These are phyloP conservation scores for Seriola dumerili DNA, from an alignment of 2,113 vertebrate species.

Conservation along the genomic window DNA sequence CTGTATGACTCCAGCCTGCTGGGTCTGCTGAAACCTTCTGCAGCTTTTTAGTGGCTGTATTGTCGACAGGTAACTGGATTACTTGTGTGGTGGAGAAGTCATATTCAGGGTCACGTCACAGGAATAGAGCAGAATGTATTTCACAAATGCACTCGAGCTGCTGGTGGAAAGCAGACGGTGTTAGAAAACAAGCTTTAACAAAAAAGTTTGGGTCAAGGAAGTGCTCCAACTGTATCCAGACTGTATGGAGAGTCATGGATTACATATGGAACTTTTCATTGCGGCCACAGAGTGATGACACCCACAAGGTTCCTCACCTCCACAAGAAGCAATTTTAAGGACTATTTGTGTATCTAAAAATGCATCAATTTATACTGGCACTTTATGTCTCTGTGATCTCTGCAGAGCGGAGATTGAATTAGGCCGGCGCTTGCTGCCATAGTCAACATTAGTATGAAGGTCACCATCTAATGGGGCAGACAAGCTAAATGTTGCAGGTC, in stretches of 20 bases:
- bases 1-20: background rate
- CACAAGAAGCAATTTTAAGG: background rate
- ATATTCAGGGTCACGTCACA: slow-evolving; percentile 21
- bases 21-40: background rate
- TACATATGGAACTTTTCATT: background rate
- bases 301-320: background rate
- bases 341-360: slow-evolving; percentile 12
- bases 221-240: background rate
- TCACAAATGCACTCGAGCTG: background rate
- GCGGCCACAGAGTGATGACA: background rate
- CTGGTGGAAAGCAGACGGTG: background rate
- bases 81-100: slow-evolving; percentile 20
- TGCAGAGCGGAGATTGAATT: slow-evolving; percentile 25
- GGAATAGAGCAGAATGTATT: slow-evolving; percentile 17
- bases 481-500: slow-evolving; percentile 58
- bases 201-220: slow-evolving; percentile 15
- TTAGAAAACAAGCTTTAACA: slow-evolving; percentile 12
- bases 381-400: slow-evolving; percentile 17
- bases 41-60: background rate
- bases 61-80: slow-evolving; percentile 32
- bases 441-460: slow-evolving; percentile 61
- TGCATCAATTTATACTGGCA: background rate
- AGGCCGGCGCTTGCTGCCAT: slow-evolving; percentile 9
- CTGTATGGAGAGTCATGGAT: background rate
- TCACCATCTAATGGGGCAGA: slow-evolving; percentile 61